A percentile compares a stretch with the other conserved stretches of the same genome.
phyloP scores from a whole-genome alignment of 2,113 vertebrate genomes.

The Agelaius tricolor region DNA sequence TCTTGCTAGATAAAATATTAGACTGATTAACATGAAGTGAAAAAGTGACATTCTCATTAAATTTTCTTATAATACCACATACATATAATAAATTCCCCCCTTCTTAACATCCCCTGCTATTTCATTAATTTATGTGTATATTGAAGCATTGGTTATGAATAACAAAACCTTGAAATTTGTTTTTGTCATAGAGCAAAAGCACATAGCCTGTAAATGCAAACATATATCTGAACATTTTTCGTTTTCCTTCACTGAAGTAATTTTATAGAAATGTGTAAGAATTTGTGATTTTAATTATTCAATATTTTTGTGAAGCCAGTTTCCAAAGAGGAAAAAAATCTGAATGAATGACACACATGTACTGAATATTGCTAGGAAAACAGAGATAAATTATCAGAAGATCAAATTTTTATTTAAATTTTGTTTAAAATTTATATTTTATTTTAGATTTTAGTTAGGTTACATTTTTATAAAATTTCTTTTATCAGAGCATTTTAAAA shows the following conservation, averaged over 20 bases:
- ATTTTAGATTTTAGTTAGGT: neutral
- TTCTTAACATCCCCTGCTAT: neutral
- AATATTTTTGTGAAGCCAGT: neutral
- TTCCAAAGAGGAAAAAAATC: neutral
- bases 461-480: neutral
- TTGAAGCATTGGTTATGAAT: neutral
- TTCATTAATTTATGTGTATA: neutral
- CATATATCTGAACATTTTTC: neutral
- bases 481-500: neutral
- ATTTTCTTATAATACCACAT: neutral
- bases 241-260: neutral
- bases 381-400: neutral
- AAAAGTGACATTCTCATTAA: neutral
- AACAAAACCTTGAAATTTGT: neutral
- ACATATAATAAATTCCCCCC: neutral
- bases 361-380: neutral
- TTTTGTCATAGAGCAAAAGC: neutral
- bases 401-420: neutral
- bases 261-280: neutral
- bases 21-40: neutral
- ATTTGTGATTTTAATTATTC: neutral
- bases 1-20: neutral
- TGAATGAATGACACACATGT: neutral
- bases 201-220: neutral
- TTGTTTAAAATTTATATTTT: neutral